phyloP scores from a whole-genome alignment of 2,888 invertebrate genomes.

The Platycheirus rosarum region DNA sequence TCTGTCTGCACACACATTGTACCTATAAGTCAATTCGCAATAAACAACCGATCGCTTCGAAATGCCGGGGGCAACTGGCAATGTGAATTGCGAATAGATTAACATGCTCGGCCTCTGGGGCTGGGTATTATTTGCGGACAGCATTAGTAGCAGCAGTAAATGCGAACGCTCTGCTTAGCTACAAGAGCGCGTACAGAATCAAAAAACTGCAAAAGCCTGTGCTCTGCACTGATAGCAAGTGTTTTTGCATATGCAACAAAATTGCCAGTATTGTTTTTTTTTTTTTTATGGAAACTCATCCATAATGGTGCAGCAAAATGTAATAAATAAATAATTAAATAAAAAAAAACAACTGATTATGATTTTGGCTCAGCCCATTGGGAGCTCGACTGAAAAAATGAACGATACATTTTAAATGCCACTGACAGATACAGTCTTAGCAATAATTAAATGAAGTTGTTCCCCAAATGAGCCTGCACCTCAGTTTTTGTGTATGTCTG shows the following conservation, averaged over 20 bases:
- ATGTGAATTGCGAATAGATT: slow-evolving; percentile 43
- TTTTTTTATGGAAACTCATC: slow-evolving; percentile 26
- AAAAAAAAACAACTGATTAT: slow-evolving; percentile 16
- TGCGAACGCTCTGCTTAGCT: slow-evolving; percentile 42
- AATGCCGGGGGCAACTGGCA: slow-evolving; percentile 60
- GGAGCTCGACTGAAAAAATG: slow-evolving; percentile 6
- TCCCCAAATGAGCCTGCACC: no score
- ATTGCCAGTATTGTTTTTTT: slow-evolving; percentile 34
- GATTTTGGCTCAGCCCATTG: not conserved
- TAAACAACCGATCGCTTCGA: slow-evolving; percentile 59
- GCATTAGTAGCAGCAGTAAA: slow-evolving; percentile 38
- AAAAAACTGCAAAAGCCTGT: slow-evolving; percentile 33
- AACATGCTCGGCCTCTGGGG: slow-evolving; percentile 34
- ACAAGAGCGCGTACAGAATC: slow-evolving; percentile 37
- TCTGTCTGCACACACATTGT: no score
- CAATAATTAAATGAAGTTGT: no score
- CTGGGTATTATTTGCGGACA: slow-evolving; percentile 40
- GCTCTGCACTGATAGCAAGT: slow-evolving; percentile 36
- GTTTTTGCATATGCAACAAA: slow-evolving; percentile 43
- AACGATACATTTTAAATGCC: not conserved
- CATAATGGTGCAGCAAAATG: slow-evolving; percentile 6
- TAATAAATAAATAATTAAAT: not conserved
- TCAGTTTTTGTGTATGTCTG: no score
- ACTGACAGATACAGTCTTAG: no score
- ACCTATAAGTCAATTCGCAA: no score